phyloP scores from a whole-genome alignment of 2,888 invertebrate genomes.

The Nemurella pictetii region DNA sequence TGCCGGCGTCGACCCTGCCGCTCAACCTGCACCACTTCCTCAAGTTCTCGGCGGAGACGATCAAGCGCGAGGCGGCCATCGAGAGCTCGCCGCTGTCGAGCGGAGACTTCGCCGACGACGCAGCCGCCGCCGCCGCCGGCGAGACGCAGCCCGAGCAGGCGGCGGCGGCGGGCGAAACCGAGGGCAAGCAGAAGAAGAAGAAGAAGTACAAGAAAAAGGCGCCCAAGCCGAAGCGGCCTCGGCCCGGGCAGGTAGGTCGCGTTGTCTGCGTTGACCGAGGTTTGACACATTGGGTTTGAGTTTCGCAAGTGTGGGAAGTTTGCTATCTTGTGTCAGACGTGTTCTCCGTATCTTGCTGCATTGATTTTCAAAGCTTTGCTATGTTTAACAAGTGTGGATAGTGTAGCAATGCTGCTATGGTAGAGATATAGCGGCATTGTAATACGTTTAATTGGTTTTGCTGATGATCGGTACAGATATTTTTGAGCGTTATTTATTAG shows the following conservation, averaged over 20 bases:
- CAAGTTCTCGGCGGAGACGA: constrained; percentile 63
- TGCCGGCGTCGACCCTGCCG: constrained; percentile 58
- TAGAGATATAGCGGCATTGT: too few relatives aligned
- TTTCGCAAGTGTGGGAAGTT: too few relatives aligned
- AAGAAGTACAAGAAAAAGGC: constrained; percentile 82
- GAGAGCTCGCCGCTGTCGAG: constrained; percentile 54
- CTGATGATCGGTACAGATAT: too few relatives aligned
- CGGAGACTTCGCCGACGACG: constrained; percentile 51
- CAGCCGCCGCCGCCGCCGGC: constrained; percentile 35
- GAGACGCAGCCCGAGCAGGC: constrained; percentile 21
- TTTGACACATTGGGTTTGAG: too few relatives aligned
- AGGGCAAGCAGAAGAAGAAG: constrained; percentile 62
- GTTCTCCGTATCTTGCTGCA: too few relatives aligned
- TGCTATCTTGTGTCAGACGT: too few relatives aligned
- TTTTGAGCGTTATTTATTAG: too few relatives aligned
- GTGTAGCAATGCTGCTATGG: too few relatives aligned
- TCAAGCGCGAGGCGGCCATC: constrained; percentile 56
- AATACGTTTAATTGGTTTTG: too few relatives aligned
- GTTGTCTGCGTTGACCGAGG: too few relatives aligned
- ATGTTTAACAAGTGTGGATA: too few relatives aligned
- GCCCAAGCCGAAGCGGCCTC: constrained; percentile 75
- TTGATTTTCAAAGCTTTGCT: too few relatives aligned
- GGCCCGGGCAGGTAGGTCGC: constrained; percentile 65
- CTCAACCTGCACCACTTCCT: constrained; percentile 65
- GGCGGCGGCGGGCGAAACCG: constrained; percentile 36